Conservation (phyloP, 64 coral and sea anemone genomes). For the Astreopora myriophthalma region DNA sequence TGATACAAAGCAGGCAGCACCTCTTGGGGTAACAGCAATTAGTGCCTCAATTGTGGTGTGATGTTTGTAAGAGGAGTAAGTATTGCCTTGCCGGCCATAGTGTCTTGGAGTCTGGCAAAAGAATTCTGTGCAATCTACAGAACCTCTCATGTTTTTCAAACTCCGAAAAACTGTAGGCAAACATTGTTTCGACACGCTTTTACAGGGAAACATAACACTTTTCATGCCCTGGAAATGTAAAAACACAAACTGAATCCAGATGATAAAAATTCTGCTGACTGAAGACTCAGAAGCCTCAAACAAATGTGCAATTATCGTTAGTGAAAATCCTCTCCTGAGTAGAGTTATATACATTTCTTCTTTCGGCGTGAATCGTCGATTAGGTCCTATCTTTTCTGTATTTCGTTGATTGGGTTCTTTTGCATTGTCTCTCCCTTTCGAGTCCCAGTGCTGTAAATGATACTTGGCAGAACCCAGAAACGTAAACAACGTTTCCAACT, state of each 20-base stretch:
- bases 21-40: slow-evolving; percentile 52
- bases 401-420: slow-evolving; percentile 12
- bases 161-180: not conserved
- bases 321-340: slow-evolving; percentile 69
- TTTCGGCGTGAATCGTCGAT: slow-evolving; percentile 53
- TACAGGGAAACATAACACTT: not conserved
- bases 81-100: slow-evolving; percentile 50
- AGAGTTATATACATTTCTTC: slow-evolving; percentile 68
- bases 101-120: slow-evolving; percentile 4
- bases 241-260: slow-evolving; percentile 61
- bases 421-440: slow-evolving; percentile 19
- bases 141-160: not conserved
- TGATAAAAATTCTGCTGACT: slow-evolving; percentile 50
- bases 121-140: slow-evolving; percentile 21
- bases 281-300: slow-evolving; percentile 38
- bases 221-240: slow-evolving; percentile 56
- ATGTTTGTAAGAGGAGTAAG: slow-evolving; percentile 48
- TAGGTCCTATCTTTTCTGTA: slow-evolving; percentile 31
- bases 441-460: slow-evolving; percentile 44
- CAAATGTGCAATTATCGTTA: slow-evolving; percentile 38
- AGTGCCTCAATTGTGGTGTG: slow-evolving; percentile 44
- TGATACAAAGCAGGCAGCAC: slow-evolving; percentile 53
- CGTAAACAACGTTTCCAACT: slow-evolving; percentile 44
- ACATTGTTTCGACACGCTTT: not conserved
- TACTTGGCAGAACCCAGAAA: slow-evolving; percentile 70